Conservation (phyloP, 1,140 invertebrate species). For the Polyergus mexicanus region DNA sequence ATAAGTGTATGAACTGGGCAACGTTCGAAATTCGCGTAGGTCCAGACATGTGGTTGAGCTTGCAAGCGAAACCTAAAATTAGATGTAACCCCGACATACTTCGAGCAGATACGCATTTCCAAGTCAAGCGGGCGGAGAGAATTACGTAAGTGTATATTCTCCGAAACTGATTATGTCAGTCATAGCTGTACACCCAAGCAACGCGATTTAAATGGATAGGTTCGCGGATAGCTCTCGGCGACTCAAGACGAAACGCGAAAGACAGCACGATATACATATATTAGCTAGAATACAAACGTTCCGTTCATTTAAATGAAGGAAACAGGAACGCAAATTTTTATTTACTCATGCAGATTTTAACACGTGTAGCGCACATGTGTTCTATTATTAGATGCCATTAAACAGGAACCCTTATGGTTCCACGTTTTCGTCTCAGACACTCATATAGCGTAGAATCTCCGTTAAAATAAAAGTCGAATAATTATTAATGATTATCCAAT, state of each 20-base stretch:
- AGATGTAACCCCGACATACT: constrained; percentile 69
- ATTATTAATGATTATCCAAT: not conserved
- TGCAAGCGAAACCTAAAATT: constrained; percentile 63
- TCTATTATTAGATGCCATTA: constrained; percentile 20
- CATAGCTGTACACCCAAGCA: not conserved
- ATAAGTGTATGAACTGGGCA: not conserved
- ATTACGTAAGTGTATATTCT: constrained; percentile 63
- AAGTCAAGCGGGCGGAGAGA: constrained; percentile 23
- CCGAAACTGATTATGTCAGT: constrained; percentile 55
- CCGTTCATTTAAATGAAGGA: not conserved
- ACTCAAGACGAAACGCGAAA: constrained; percentile 1
- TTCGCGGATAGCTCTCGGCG: not conserved
- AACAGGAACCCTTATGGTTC: not conserved
- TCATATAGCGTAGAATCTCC: not conserved
- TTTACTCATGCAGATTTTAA: not conserved
- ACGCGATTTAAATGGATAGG: constrained; percentile 8
- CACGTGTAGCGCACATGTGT: not conserved
- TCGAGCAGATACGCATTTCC: constrained; percentile 35
- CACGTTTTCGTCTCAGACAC: not conserved
- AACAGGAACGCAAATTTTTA: not conserved
- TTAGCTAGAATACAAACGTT: not conserved
- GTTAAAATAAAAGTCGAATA: not conserved
- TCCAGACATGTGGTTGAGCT: not conserved
- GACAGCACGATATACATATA: constrained; percentile 3
- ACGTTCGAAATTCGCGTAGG: constrained; percentile 27